These are phyloP conservation scores for Scylla paramamosain DNA, from an alignment of 1,140 invertebrate species.

Conservation along the genomic window DNA sequence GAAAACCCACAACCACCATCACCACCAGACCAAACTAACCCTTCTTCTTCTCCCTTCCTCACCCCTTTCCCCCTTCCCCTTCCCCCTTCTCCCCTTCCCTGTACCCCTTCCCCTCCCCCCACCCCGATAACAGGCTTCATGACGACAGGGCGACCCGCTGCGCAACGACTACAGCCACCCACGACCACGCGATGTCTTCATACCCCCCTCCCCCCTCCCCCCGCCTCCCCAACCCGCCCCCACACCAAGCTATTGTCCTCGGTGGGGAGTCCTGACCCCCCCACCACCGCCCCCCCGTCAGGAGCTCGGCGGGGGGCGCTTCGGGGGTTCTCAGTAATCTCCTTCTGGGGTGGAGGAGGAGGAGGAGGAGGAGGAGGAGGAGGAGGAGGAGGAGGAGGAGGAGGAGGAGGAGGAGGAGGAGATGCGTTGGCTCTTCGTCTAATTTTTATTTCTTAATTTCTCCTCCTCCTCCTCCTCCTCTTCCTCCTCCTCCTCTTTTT, in stretches of 20 bases:
- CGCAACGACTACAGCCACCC: constrained; percentile 8
- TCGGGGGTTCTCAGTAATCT: too few relatives aligned
- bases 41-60: neutral
- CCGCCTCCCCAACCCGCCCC: neutral
- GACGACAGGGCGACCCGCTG: neutral
- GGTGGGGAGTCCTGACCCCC: constrained; percentile 31
- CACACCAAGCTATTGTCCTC: constrained; percentile 59
- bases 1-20: neutral
- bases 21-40: neutral
- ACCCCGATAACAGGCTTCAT: neutral
- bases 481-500: too few relatives aligned
- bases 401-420: neutral
- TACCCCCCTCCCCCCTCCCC: neutral
- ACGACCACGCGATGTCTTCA: constrained; percentile 43
- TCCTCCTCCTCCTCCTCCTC: too few relatives aligned
- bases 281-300: neutral
- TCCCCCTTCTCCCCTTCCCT: neutral
- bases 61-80: neutral
- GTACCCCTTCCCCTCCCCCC: neutral
- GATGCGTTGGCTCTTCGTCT: too few relatives aligned
- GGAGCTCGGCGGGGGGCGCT: too few relatives aligned
- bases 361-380: constrained; percentile 14
- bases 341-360: neutral
- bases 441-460: too few relatives aligned
- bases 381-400: too few relatives aligned